Percentiles rank a stretch among this genome's conserved stretches.
These are phyloP conservation scores for Drosophila nasuta DNA, from an alignment of 1,140 invertebrate species.

Conservation along the genomic window DNA sequence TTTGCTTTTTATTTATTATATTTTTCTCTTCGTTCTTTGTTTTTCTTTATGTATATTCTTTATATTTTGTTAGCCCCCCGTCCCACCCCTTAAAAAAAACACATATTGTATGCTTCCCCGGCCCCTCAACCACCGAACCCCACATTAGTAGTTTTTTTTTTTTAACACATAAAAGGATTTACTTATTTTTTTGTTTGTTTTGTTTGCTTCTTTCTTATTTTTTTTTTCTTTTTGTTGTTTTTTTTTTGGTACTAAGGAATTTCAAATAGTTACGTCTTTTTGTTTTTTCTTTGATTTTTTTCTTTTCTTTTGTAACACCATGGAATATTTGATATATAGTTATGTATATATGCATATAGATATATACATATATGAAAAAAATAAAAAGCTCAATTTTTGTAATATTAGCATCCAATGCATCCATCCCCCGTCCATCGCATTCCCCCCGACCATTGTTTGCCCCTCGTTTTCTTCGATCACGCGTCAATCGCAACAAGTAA, in stretches of 20 bases:
- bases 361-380: conserved; percentile 24
- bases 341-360: conserved; percentile 4
- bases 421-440: not conserved
- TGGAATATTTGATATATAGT: conserved; percentile 67
- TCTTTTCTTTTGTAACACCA: conserved; percentile 55
- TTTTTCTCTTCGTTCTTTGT: conserved; percentile 4
- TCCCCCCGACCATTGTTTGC: not conserved
- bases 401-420: conserved; percentile 42
- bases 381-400: conserved; percentile 44
- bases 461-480: conserved; percentile 1
- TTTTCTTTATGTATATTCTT: no score
- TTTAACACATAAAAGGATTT: conserved; percentile 35
- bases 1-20: conserved; percentile 3
- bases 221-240: conserved; percentile 27
- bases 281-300: not conserved
- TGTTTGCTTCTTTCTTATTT: not conserved
- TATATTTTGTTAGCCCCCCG: not conserved
- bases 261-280: conserved; percentile 64
- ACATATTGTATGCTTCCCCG: conserved; percentile 16
- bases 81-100: conserved; percentile 3
- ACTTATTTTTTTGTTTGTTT: conserved; percentile 12
- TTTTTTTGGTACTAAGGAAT: conserved; percentile 72
- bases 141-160: conserved; percentile 28
- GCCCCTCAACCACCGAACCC: not conserved
- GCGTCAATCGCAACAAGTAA: conserved; percentile 4